Percentiles rank a stretch among this genome's conserved stretches.
Conservation (phyloP, 2,113 vertebrate species). For the Melanocharis versteri region DNA sequence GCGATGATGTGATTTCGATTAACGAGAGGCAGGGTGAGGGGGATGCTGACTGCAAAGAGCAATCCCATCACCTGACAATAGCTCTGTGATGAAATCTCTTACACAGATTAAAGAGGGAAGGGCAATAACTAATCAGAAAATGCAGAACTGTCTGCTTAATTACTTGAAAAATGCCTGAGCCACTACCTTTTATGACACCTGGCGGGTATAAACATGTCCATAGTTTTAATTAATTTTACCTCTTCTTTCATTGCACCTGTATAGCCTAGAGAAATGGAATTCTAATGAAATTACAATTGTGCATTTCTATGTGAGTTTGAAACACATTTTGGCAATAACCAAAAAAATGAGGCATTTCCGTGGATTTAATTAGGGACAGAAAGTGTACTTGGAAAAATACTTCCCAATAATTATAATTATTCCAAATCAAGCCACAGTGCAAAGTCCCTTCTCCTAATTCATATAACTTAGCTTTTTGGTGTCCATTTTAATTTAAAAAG, state of each 20-base stretch:
- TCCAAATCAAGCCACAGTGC: not conserved
- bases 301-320: slow-evolving; percentile 60
- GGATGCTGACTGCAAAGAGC: slow-evolving; percentile 33
- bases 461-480: not conserved
- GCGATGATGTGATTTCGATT: not conserved
- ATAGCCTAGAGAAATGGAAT: slow-evolving; percentile 71
- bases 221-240: slow-evolving; percentile 82
- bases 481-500: slow-evolving; percentile 11
- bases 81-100: slow-evolving; percentile 61
- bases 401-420: slow-evolving; percentile 50
- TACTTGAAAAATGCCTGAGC: slow-evolving; percentile 79
- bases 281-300: slow-evolving; percentile 70
- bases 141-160: slow-evolving; percentile 74
- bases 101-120: slow-evolving; percentile 66
- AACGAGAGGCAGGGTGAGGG: not conserved
- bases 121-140: slow-evolving; percentile 73
- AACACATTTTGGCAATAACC: slow-evolving; percentile 57
- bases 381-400: slow-evolving; percentile 36
- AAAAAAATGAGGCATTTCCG: slow-evolving; percentile 65
- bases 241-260: slow-evolving; percentile 73
- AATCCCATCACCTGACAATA: slow-evolving; percentile 57
- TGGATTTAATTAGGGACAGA: slow-evolving; percentile 50
- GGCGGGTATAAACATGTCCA: slow-evolving; percentile 74
- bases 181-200: slow-evolving; percentile 77
- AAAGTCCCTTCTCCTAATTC: slow-evolving; percentile 2